Conservation (phyloP, 2,888 invertebrate genomes). For the Perdita meconis region DNA sequence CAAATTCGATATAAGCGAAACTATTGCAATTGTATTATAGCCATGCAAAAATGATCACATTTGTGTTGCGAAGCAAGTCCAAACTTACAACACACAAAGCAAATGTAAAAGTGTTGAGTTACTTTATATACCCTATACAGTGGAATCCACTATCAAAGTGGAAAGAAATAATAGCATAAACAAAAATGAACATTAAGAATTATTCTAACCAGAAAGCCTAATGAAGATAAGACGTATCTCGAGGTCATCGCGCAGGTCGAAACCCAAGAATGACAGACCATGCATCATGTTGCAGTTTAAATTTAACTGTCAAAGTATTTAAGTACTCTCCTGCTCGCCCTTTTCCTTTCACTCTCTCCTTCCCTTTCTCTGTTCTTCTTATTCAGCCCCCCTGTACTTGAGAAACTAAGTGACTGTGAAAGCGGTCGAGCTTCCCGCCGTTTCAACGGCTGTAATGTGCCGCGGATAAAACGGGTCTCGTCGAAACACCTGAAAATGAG, state of each 20-base stretch:
- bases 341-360: slow-evolving; percentile 32
- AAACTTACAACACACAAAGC: no score
- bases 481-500: slow-evolving; percentile 39
- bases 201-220: no score
- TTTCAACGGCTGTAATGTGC: slow-evolving; percentile 50
- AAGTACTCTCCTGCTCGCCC: slow-evolving; percentile 69
- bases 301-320: slow-evolving; percentile 79
- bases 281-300: slow-evolving; percentile 73
- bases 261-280: slow-evolving; percentile 63
- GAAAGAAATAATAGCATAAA: no score
- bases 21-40: no score
- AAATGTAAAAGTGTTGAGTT: no score
- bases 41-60: no score
- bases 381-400: slow-evolving; percentile 58
- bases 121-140: no score
- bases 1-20: no score
- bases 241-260: slow-evolving; percentile 72
- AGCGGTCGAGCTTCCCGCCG: slow-evolving; percentile 63
- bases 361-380: slow-evolving; percentile 36
- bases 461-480: slow-evolving; percentile 32
- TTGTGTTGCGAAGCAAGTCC: no score
- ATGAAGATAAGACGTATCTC: slow-evolving; percentile 46
- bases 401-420: slow-evolving; percentile 77
- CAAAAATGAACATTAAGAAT: no score
- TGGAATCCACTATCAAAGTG: no score